Conservation (phyloP, 2,888 invertebrate species). For the Microctonus aethiopoides region DNA sequence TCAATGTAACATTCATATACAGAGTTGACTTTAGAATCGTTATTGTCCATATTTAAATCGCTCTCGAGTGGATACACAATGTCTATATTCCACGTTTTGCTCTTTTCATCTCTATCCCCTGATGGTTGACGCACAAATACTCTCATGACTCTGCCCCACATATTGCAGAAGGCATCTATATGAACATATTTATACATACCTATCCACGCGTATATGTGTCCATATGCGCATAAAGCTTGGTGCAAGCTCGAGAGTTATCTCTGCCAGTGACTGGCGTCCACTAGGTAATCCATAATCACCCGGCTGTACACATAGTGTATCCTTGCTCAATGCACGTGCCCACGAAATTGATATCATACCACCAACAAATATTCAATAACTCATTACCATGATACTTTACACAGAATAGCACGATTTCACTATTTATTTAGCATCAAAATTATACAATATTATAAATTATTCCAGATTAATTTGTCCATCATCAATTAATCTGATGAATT, state of each 20-base stretch:
- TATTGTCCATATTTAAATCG: slow-evolving; percentile 17
- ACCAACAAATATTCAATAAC: slow-evolving; percentile 20
- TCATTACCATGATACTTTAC: slow-evolving; percentile 4
- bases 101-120: neutral
- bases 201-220: too few species aligned
- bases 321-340: slow-evolving; percentile 38
- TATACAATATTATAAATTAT: neutral
- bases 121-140: slow-evolving; percentile 5
- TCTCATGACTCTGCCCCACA: neutral
- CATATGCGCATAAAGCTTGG: slow-evolving; percentile 10
- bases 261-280: slow-evolving; percentile 48
- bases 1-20: neutral
- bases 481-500: neutral
- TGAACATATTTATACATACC: too few species aligned
- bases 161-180: neutral
- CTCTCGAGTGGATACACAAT: neutral
- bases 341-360: slow-evolving; percentile 46
- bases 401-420: neutral
- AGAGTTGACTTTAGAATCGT: neutral
- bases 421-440: neutral
- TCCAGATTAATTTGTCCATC: neutral
- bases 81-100: neutral
- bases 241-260: slow-evolving; percentile 43
- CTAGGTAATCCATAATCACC: slow-evolving; percentile 55
- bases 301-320: slow-evolving; percentile 43